These are phyloP conservation scores for Tipula confusa DNA, from an alignment of 2,888 invertebrate genomes.

Conservation along the genomic window DNA sequence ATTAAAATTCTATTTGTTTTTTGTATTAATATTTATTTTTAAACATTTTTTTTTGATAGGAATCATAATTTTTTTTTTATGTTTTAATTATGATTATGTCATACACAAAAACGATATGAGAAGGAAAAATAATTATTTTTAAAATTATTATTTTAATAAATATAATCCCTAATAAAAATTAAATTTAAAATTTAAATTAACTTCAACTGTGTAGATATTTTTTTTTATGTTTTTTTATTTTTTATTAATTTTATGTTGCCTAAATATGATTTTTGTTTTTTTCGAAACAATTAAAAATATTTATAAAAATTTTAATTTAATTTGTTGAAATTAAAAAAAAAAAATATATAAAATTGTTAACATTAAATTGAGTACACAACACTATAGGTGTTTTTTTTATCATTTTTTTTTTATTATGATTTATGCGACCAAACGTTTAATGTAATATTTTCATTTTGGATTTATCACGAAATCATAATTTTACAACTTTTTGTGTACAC, in stretches of 20 bases:
- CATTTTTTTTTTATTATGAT: no score
- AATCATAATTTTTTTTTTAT: neutral
- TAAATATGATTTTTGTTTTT: neutral
- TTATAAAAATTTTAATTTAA: constrained; percentile 3
- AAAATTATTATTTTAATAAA: neutral
- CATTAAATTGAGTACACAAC: neutral
- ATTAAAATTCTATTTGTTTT: neutral
- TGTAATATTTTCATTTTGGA: neutral
- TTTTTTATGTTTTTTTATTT: neutral
- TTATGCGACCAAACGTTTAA: neutral
- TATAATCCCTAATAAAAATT: neutral
- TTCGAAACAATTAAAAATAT: neutral
- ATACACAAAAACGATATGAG: neutral
- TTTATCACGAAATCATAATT: no score
- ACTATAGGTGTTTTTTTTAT: neutral
- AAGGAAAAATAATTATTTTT: neutral
- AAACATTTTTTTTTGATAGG: no score
- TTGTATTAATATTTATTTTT: neutral
- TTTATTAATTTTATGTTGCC: neutral
- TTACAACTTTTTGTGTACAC: no score
- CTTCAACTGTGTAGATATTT: neutral
- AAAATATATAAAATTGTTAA: no score
- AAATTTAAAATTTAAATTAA: neutral
- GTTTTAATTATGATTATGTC: neutral
- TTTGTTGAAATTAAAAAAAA: neutral